A percentile compares a stretch with the other conserved stretches of the same genome.
Evolutionary conservation across 2,113 vertebrate genomes (phyloP).

Genomic region (Odobenus rosmarus): DNA sequence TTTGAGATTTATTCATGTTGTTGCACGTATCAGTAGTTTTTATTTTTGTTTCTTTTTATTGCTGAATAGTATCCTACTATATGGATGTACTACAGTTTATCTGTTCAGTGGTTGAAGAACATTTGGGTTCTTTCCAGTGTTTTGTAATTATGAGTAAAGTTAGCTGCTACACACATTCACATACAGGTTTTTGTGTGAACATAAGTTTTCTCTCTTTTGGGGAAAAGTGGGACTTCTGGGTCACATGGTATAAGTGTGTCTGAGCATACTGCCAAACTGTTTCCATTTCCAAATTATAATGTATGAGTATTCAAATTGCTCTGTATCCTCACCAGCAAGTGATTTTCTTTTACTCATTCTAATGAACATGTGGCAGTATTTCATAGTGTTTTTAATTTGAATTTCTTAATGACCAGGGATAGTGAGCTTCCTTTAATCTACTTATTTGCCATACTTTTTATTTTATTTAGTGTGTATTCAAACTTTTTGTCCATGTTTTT

Average conservation of each 20-base stretch:
- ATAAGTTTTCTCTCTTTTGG: not conserved
- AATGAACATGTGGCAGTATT: not conserved
- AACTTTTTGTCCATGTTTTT: not conserved
- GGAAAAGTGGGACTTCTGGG: not conserved
- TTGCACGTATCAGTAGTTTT: not conserved
- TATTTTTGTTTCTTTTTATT: not conserved
- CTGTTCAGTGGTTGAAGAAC: not conserved
- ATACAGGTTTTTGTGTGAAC: not conserved
- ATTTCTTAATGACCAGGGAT: not conserved
- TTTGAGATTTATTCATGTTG: not conserved
- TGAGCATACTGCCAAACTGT: not conserved
- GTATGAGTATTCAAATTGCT: not conserved
- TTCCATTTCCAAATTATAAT: not conserved
- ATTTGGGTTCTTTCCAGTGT: not conserved
- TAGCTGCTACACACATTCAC: not conserved
- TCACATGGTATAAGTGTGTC: not conserved
- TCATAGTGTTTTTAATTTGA: not conserved
- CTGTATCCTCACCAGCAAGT: not conserved
- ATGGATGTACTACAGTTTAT: not conserved
- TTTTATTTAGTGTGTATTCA: not conserved
- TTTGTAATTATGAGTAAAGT: not conserved
- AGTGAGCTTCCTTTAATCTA: not conserved
- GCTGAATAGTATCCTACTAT: not conserved
- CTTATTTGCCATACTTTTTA: not conserved
- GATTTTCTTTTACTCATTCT: not conserved